Conservation (phyloP, 2,113 vertebrate genomes). For the Tupaia tana region DNA sequence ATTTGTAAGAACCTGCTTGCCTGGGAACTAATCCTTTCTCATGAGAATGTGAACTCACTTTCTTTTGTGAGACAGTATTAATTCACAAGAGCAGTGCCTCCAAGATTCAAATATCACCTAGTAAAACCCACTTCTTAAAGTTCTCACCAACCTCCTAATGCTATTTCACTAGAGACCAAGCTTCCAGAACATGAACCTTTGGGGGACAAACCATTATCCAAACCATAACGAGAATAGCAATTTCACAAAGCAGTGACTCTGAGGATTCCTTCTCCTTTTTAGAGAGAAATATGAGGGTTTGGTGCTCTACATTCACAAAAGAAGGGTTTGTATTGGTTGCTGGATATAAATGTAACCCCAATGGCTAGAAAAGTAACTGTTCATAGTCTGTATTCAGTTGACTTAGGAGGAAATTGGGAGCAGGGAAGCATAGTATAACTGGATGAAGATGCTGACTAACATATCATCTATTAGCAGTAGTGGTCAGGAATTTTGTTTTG, state of each 20-base stretch:
- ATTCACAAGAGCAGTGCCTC: too few relatives aligned
- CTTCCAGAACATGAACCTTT: too few relatives aligned
- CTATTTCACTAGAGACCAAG: too few relatives aligned
- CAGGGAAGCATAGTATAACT: not conserved
- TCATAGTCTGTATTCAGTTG: not conserved
- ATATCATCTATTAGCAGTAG: not conserved
- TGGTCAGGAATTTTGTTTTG: not conserved
- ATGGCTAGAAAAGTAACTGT: not conserved
- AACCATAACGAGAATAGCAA: not conserved
- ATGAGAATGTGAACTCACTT: too few relatives aligned
- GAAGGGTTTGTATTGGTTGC: not conserved
- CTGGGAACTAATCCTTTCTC: too few relatives aligned
- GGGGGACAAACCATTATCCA: too few relatives aligned
- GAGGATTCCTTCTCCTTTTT: not conserved
- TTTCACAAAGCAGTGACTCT: not conserved
- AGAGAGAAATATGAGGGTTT: not conserved
- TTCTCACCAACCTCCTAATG: too few relatives aligned
- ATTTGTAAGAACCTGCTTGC: too few relatives aligned
- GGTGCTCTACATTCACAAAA: not conserved
- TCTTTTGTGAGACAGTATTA: too few relatives aligned
- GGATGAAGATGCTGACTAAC: not conserved
- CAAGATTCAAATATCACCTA: too few relatives aligned
- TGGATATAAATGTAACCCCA: not conserved
- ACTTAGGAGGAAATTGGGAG: not conserved
- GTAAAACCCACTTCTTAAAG: too few relatives aligned